Evolutionary conservation across 2,797 vertebrate species (phyloP).

Genomic region (Notamacropus eugenii): DNA sequence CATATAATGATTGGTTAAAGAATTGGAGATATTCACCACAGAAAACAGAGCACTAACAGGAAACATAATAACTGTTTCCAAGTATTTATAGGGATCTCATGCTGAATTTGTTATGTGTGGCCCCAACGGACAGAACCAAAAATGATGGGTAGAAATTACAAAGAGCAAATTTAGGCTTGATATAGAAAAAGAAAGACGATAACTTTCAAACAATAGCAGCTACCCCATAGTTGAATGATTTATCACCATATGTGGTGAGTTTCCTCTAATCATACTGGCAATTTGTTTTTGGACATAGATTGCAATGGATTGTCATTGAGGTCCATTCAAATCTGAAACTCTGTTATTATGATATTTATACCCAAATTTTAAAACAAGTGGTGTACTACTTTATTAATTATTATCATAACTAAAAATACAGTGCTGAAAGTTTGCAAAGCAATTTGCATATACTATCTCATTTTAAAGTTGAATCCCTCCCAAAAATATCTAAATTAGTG

Average conservation of each 20-base stretch:
- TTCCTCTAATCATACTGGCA: neutral
- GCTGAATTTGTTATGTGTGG: neutral
- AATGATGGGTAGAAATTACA: neutral
- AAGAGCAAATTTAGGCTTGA: neutral
- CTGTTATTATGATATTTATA: neutral
- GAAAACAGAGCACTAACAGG: neutral
- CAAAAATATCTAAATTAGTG: slow-evolving; percentile 59
- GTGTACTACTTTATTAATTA: neutral
- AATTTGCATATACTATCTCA: neutral
- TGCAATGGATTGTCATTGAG: neutral
- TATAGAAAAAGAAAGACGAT: neutral
- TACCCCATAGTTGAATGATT: neutral
- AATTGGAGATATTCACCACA: neutral
- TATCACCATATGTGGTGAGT: neutral
- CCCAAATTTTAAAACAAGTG: neutral
- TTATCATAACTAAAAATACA: neutral
- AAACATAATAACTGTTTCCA: neutral
- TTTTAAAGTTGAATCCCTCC: slow-evolving; percentile 23
- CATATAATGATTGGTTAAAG: neutral
- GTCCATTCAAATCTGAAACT: neutral
- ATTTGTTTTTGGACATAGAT: neutral
- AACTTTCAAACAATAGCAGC: neutral
- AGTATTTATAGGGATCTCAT: neutral
- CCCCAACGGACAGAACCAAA: neutral
- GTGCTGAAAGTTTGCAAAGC: neutral